Conservation (phyloP, 2,113 vertebrate species). For the Corynorhinus townsendii region DNA sequence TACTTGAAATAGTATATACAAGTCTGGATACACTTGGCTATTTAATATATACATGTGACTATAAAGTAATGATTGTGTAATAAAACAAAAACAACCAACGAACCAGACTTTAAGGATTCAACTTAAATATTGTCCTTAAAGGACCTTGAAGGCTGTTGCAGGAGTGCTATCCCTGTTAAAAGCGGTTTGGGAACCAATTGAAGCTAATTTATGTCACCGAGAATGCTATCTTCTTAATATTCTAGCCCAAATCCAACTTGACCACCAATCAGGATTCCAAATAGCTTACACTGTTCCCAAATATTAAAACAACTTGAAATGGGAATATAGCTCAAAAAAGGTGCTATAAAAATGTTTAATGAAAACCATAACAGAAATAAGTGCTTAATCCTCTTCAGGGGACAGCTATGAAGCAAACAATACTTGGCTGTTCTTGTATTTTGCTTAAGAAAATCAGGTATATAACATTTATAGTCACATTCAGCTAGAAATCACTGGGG, state of each 20-base stretch:
- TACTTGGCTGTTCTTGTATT: not conserved
- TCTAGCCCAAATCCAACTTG: not conserved
- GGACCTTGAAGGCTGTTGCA: not conserved
- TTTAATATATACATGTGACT: slow-evolving; percentile 67
- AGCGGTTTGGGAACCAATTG: not conserved
- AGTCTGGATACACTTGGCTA: slow-evolving; percentile 47
- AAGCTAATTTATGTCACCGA: not conserved
- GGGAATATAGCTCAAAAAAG: not conserved
- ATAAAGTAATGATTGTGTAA: slow-evolving; percentile 15
- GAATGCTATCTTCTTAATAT: not conserved
- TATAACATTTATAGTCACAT: slow-evolving; percentile 24
- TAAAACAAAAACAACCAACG: not conserved
- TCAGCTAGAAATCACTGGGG: slow-evolving; percentile 44
- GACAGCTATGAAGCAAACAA: not conserved
- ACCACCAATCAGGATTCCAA: slow-evolving; percentile 13
- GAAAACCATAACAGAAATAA: not conserved
- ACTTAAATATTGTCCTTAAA: slow-evolving; percentile 5
- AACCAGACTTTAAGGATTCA: slow-evolving; percentile 6
- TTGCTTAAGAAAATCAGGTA: not conserved
- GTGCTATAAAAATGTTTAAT: slow-evolving; percentile 31
- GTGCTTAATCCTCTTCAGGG: not conserved
- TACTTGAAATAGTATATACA: slow-evolving; percentile 79
- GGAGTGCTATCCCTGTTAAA: not conserved
- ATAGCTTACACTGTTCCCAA: not conserved
- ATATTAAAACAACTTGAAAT: slow-evolving; percentile 14